These are phyloP conservation scores for Corythornis madagascariensis DNA, from an alignment of 2,113 vertebrate genomes.

Conservation along the genomic window DNA sequence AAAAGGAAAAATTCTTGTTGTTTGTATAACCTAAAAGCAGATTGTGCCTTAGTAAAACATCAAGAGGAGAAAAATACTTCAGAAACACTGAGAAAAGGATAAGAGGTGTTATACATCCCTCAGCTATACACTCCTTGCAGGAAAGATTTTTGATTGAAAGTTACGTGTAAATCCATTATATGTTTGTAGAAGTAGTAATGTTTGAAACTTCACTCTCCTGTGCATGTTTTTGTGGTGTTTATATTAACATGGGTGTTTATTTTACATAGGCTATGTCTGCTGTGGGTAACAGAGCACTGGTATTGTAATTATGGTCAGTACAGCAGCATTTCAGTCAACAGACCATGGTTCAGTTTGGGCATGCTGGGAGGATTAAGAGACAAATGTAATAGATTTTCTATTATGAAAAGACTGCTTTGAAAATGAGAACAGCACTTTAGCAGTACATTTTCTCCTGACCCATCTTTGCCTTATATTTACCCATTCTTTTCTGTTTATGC, in stretches of 20 bases:
- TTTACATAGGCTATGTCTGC: not conserved
- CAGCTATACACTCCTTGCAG: not conserved
- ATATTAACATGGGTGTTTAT: not conserved
- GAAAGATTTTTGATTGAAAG: not conserved
- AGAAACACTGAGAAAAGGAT: slow-evolving; percentile 6
- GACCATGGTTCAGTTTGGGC: not conserved
- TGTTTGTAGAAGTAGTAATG: not conserved
- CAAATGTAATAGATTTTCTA: not conserved
- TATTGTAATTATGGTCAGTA: not conserved
- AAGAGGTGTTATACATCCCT: not conserved
- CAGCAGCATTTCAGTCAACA: not conserved
- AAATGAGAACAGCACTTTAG: not conserved
- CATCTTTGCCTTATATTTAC: not conserved
- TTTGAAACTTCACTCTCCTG: not conserved
- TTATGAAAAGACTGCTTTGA: not conserved
- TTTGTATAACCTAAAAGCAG: slow-evolving; percentile 46
- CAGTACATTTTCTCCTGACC: not conserved
- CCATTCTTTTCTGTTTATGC: not conserved
- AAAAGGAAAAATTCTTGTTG: slow-evolving; percentile 56
- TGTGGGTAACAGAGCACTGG: not conserved
- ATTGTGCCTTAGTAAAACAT: slow-evolving; percentile 56
- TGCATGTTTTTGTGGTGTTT: not conserved
- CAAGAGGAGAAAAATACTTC: slow-evolving; percentile 28
- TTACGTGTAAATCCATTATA: not conserved
- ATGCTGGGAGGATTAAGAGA: not conserved